Base-by-base conservation (phyloP, 2,797 vertebrate genomes). In the Rhinella marina region DNA sequence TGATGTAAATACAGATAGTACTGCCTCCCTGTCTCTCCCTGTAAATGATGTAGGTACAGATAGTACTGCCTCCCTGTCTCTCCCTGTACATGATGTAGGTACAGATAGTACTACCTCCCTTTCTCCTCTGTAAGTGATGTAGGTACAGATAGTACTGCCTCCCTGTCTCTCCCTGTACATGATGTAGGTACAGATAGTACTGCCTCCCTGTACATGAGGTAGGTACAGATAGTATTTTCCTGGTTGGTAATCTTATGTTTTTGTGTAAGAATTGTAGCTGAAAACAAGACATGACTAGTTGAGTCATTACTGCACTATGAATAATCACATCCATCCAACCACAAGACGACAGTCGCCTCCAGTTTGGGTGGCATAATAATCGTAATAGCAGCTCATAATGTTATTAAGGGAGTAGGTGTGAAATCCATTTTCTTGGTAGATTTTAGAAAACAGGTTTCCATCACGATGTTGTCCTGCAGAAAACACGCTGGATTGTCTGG, bases 381-480 rank as follows among this genome's bases (percentile, higher is more conserved):
- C 41, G 9, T 23, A 52, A 23, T 75, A 32, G 41, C 72, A 21
- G 72, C 72, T 75, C 50, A 75, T 75, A 75, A 75, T n/a, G 50
- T 50, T 75, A 50, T 75, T 75, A n/a, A 50, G 21, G 72, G 72
- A 50, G 72, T 50, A 7, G 72, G 72, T 75, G 72, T 75, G 72
- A 75, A 75, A 75, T 52, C 21, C 41, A n/a, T 75, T 50, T 50
- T n/a, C 41, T 1, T 56, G 50, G 23, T 70, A 14, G 50, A 75
- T 41, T 48, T 41, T 8, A 7, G 25, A 52, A 19, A n/a, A 27
- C 61, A 41, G 14, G 12, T 64, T 64, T 10, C 12, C 41, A 54
- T 54, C 52, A 13, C 1, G 57, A 59, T 59, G 57, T 21, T 59
- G 5, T 14, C 57, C 17, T 59, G 57, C 16, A 14, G 14, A 59